These are phyloP conservation scores for Andrena bucephala DNA, from an alignment of 2,888 invertebrate genomes.

Conservation along the genomic window DNA sequence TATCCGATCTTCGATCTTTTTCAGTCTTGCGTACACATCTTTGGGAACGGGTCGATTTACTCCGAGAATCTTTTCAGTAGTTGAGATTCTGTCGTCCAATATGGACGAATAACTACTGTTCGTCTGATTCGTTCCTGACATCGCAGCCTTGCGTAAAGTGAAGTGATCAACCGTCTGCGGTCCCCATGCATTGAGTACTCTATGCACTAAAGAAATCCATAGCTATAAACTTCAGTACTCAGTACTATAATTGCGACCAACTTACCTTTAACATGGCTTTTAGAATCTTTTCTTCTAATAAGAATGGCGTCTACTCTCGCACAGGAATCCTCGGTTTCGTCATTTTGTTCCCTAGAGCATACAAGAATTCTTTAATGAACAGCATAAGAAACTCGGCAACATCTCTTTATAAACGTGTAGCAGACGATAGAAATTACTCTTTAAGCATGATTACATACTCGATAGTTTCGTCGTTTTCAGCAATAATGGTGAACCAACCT, in stretches of 20 bases:
- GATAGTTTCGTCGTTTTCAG: constrained; percentile 6
- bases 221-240: background rate
- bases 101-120: constrained; percentile 84
- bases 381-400: background rate
- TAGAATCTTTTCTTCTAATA: constrained; percentile 90
- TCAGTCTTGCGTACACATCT: constrained; percentile 90
- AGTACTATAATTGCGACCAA: background rate
- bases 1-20: constrained; percentile 91
- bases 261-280: constrained; percentile 92
- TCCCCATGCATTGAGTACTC: constrained; percentile 90
- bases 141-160: constrained; percentile 49
- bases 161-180: constrained; percentile 86
- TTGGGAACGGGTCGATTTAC: constrained; percentile 86
- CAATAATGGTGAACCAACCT: constrained; percentile 72
- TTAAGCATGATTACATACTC: constrained; percentile 11
- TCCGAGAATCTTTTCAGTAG: constrained; percentile 88
- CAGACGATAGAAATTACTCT: background rate
- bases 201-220: constrained; percentile 87
- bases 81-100: constrained; percentile 89
- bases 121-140: constrained; percentile 28
- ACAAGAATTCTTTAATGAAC: background rate
- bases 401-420: background rate
- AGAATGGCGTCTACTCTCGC: constrained; percentile 92
- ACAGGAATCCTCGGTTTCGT: constrained; percentile 88
- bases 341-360: constrained; percentile 69